These are phyloP conservation scores for Pseudocheirus occidentalis DNA, from an alignment of 2,797 vertebrate species.

Conservation along the genomic window DNA sequence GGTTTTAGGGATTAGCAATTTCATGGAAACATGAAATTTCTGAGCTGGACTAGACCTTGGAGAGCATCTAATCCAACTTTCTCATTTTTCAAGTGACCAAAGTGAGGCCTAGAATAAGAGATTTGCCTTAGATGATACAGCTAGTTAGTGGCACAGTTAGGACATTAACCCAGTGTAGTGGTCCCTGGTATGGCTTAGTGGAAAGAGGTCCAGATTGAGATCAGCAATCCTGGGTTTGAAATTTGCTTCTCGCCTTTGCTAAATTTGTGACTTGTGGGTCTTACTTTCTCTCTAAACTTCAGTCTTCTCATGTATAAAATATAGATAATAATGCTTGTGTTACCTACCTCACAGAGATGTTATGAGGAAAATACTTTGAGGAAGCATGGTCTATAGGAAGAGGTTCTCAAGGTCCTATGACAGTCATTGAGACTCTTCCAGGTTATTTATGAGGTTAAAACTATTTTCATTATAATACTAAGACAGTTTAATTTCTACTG, in stretches of 20 bases:
- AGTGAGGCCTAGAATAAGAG: background rate
- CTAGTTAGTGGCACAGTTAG: background rate
- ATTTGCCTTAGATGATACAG: background rate
- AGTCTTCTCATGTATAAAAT: background rate
- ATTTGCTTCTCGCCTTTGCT: background rate
- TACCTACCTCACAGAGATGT: background rate
- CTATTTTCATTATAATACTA: background rate
- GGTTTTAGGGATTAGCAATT: slow-evolving; percentile 9
- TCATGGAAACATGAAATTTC: background rate
- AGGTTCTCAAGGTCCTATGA: background rate
- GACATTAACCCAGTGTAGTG: background rate
- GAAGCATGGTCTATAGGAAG: background rate
- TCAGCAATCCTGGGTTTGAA: background rate
- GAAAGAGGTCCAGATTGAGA: background rate
- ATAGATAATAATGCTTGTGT: background rate
- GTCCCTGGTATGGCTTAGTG: background rate
- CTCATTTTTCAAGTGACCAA: background rate
- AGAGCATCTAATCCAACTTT: background rate
- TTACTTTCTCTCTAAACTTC: background rate
- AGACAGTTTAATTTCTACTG: too few relatives aligned
- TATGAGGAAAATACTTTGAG: background rate
- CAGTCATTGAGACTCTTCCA: background rate
- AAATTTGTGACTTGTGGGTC: background rate
- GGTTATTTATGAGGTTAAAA: background rate
- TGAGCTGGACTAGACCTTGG: background rate